Conservation (phyloP, 2,888 invertebrate species). For the Troilus luridus region DNA sequence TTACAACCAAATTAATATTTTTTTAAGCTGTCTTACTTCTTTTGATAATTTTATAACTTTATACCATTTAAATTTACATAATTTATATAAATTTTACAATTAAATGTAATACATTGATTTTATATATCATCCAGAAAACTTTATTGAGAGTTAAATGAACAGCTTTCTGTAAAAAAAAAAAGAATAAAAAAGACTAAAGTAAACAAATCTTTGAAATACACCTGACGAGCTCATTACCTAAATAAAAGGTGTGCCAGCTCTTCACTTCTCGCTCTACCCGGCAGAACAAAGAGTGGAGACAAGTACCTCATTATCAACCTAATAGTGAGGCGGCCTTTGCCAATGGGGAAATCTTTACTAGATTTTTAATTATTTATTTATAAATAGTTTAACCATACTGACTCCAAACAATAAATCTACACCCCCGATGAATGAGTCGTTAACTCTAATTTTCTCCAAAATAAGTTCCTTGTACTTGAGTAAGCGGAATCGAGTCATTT, state of each 20-base stretch:
- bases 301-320: background rate
- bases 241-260: background rate
- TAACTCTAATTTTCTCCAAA: too few species aligned
- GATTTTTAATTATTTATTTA: background rate
- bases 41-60: too few species aligned
- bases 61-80: too few species aligned
- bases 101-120: background rate
- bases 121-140: background rate
- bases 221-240: background rate
- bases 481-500: too few species aligned
- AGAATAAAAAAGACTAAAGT: background rate
- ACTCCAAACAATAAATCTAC: too few species aligned
- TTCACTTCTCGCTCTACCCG: background rate
- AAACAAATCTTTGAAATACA: background rate
- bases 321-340: background rate
- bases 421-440: too few species aligned
- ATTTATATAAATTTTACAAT: too few species aligned
- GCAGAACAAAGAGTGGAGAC: background rate
- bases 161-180: background rate
- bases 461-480: too few species aligned
- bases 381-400: background rate
- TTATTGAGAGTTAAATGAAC: background rate
- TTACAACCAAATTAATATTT: too few species aligned
- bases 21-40: too few species aligned
- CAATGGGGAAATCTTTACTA: background rate